Conservation (phyloP, 1,140 invertebrate species). For the Saccostrea cuccullata region DNA sequence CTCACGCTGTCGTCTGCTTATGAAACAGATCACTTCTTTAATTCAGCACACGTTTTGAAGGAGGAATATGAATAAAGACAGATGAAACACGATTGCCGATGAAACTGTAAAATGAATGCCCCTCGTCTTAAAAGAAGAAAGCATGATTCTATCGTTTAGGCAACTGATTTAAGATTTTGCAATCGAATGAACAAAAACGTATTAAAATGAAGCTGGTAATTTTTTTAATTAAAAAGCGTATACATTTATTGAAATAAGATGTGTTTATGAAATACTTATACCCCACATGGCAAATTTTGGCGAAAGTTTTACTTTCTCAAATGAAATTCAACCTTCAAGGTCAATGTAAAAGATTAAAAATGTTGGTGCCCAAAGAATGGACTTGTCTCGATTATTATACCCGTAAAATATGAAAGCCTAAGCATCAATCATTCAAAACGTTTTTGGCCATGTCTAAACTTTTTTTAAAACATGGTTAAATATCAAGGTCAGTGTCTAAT, state of each 20-base stretch:
- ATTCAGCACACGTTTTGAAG: not conserved
- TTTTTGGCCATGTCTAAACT: no score
- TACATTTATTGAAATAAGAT: not conserved
- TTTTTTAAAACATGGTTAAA: no score
- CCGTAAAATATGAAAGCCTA: no score
- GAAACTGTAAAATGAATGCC: not conserved
- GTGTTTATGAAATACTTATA: not conserved
- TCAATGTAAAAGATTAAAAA: no score
- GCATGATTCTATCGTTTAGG: no score
- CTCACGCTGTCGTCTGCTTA: slow-evolving; percentile 27
- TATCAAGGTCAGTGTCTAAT: no score
- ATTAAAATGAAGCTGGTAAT: not conserved
- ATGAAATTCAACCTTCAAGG: no score
- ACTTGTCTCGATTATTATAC: no score
- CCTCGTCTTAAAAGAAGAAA: not conserved
- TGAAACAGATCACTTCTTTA: slow-evolving; percentile 18
- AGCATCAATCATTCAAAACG: no score
- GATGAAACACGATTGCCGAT: not conserved
- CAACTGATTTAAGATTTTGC: no score
- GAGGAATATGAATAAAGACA: slow-evolving; percentile 17
- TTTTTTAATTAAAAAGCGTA: not conserved
- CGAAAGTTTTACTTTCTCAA: not conserved
- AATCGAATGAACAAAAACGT: no score
- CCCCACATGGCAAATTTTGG: not conserved
- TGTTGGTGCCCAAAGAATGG: no score